phyloP scores from a whole-genome alignment of 1,140 invertebrate species.

The Achatina immaculata region DNA sequence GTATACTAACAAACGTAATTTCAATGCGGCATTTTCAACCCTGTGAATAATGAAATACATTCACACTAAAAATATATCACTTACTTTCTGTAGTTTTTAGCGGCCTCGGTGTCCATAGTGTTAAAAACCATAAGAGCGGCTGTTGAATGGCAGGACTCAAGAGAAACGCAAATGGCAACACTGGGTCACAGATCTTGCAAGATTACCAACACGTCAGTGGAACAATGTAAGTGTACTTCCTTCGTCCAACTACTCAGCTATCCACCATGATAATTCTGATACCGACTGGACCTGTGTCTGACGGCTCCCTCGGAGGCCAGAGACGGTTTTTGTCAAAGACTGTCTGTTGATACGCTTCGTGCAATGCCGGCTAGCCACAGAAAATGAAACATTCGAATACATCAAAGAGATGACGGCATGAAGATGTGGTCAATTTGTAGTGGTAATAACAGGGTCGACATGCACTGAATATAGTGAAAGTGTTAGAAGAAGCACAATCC shows the following conservation, averaged over 20 bases:
- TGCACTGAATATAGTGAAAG: neutral
- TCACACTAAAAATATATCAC: no score
- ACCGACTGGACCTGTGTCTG: no score
- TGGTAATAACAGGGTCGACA: neutral
- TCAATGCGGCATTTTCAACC: no score
- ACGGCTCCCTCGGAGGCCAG: neutral
- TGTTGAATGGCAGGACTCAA: neutral
- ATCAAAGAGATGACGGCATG: neutral
- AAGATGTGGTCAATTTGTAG: neutral
- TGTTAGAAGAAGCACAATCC: neutral
- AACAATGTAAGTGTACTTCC: no score
- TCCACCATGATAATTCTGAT: no score
- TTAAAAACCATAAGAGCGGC: conserved; percentile 37
- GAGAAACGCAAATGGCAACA: neutral
- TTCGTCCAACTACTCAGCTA: no score
- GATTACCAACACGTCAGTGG: no score
- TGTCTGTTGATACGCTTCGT: neutral
- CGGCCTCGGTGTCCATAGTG: conserved; percentile 38
- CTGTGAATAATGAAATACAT: no score
- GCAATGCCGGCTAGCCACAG: neutral
- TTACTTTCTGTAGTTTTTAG: conserved; percentile 41
- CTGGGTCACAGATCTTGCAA: neutral
- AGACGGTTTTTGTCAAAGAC: neutral
- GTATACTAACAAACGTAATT: no score
- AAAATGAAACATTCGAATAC: neutral